Evolutionary conservation across 2,888 invertebrate species (phyloP).

Genomic region (Microctonus brassicae): DNA sequence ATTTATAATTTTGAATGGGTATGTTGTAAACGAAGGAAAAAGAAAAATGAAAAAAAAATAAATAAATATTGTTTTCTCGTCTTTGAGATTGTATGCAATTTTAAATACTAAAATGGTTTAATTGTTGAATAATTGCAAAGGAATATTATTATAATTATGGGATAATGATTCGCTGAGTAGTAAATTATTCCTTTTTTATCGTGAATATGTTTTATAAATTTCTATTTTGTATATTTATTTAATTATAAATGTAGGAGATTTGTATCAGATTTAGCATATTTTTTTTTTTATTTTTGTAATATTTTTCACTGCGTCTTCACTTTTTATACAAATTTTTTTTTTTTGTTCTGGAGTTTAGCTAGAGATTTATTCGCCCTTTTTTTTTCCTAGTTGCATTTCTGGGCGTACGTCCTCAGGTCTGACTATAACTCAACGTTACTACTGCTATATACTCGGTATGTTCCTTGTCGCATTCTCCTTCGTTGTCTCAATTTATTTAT

Average conservation of each 20-base stretch:
- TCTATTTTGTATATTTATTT: too few species aligned
- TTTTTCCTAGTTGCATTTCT: background rate
- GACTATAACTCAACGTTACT: background rate
- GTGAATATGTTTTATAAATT: too few species aligned
- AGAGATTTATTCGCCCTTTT: background rate
- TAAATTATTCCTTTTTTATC: background rate
- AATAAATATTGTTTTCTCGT: too few species aligned
- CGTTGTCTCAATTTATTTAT: background rate
- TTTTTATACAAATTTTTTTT: too few species aligned
- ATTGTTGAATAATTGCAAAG: background rate
- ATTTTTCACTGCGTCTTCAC: too few species aligned
- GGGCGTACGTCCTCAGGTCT: background rate
- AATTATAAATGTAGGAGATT: too few species aligned
- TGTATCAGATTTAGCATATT: too few species aligned
- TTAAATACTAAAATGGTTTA: too few species aligned
- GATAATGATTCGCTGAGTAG: background rate
- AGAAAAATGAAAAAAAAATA: too few species aligned
- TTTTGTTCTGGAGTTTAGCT: background rate
- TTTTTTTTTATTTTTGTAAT: too few species aligned
- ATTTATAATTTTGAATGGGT: background rate
- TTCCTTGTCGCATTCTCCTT: background rate
- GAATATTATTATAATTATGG: background rate
- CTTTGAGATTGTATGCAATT: too few species aligned
- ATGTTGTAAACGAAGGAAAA: background rate
- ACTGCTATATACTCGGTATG: background rate